phyloP scores from a whole-genome alignment of 2,113 vertebrate genomes.

The Amphiprion percula region DNA sequence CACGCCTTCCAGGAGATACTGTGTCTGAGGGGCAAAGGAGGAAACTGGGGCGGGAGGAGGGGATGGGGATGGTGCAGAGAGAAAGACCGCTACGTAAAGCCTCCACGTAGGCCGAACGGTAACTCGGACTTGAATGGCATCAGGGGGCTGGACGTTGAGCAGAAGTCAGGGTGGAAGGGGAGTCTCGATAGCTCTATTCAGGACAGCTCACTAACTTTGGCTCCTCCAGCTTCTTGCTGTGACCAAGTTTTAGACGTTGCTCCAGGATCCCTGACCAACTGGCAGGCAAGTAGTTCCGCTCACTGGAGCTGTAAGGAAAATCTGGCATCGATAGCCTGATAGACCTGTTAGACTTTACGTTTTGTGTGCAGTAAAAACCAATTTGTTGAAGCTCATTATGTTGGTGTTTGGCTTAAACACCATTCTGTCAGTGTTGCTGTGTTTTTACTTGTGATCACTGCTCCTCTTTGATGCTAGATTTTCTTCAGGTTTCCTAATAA shows the following conservation, averaged over 20 bases:
- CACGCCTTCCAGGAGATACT: conserved; percentile 95
- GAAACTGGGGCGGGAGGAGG: conserved; percentile 73
- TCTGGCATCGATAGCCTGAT: conserved; percentile 70
- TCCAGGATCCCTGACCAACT: conserved; percentile 80
- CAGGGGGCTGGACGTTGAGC: background rate
- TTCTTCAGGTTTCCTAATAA: background rate
- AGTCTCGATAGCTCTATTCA: conserved; percentile 79
- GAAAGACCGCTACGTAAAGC: conserved; percentile 55
- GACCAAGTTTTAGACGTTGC: conserved; percentile 80
- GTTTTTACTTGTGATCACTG: conserved; percentile 11
- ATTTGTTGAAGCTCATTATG: conserved; percentile 28
- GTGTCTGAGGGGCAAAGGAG: conserved; percentile 83
- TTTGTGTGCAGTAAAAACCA: conserved; percentile 10
- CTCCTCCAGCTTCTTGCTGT: conserved; percentile 24
- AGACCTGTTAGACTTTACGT: conserved; percentile 16
- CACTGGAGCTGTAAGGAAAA: conserved; percentile 72
- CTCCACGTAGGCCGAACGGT: conserved; percentile 23
- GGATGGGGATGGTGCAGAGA: conserved; percentile 71
- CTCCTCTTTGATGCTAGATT: background rate
- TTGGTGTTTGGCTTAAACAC: background rate
- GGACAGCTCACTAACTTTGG: conserved; percentile 44
- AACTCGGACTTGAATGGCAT: conserved; percentile 12
- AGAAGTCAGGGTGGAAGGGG: conserved; percentile 55
- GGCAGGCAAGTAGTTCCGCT: conserved; percentile 59
- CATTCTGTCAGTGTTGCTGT: background rate